Evolutionary conservation across 2,797 vertebrate species (phyloP), one percentile per base, ranked within the genome.

Genomic region (Pseudochromis fuscus): DNA sequence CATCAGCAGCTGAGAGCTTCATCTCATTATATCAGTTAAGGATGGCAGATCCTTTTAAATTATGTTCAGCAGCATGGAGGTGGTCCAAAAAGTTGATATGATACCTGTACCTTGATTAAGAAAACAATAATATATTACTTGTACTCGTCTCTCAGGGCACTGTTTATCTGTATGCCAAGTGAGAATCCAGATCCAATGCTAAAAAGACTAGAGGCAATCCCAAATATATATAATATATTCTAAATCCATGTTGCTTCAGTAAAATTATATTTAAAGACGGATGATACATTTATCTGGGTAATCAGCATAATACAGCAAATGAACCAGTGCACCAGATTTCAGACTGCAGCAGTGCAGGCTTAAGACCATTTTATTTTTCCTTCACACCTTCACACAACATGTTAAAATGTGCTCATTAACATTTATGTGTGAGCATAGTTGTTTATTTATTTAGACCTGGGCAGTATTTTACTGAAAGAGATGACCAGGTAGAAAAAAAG

Each of bases 391-490:
- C n/a, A n/a, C n/a, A n/a, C 4, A 48, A 10, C 10, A 7, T 24
- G 9, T 30, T 38, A 5, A 3, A 46, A 37, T 31, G 56, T 19
- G 33, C 19, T 30, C 48, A 61, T 75, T 79, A 69, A 67, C 60
- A 81, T 67, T 61, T 37, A 61, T 60, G 53, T 49, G 24, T 37
- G 3, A 44, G 13, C 13, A n/a, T 15, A 58, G 55, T 42, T 74
- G 55, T 72, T 75, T 67, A 71, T 69, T 78, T 60, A 67, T 59
- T 67, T n/a, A 45, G 64, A 70, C 28, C 46, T 53, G 59, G 38
- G 53, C 48, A 53, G 31, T 24, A 16, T 68, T 52, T 74, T 10
- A 50, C 31, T 33, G 46, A 51, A 72, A 76, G 40, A 59, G 33
- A 56, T 46, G 21, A 27, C 37, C 28, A 19, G 45, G 56, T 16